Evolutionary conservation across 2,113 vertebrate species (phyloP).

Genomic region (Peromyscus polionotus): DNA sequence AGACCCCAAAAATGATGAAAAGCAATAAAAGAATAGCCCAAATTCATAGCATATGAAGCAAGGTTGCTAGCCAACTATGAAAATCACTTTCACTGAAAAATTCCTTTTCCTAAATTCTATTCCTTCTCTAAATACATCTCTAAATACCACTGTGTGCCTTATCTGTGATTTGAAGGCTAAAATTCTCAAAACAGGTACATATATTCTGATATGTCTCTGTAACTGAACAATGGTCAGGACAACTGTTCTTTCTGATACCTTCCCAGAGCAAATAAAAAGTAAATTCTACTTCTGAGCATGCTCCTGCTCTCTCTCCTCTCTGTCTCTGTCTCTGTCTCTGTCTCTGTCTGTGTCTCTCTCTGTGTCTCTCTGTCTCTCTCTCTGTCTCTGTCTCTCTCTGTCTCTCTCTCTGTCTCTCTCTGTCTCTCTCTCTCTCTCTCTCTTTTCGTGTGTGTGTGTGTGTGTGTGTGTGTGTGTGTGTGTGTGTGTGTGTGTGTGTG

Average conservation of each 20-base stretch:
- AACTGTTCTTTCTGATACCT: conserved; percentile 35
- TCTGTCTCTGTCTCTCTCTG: neutral
- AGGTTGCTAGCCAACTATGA: conserved; percentile 40
- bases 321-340: too few relatives aligned
- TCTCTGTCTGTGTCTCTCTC: neutral
- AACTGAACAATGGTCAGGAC: conserved; percentile 19
- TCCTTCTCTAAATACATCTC: neutral
- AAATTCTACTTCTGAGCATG: neutral
- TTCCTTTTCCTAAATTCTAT: conserved; percentile 56
- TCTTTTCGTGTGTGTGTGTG: too few relatives aligned
- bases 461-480: too few relatives aligned
- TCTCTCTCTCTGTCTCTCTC: too few relatives aligned
- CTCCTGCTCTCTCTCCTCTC: neutral
- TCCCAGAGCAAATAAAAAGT: conserved; percentile 38
- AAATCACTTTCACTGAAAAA: conserved; percentile 63
- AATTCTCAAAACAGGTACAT: conserved; percentile 20
- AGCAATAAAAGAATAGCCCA: conserved; percentile 51
- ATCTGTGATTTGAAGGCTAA: conserved; percentile 31
- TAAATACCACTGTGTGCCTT: conserved; percentile 35
- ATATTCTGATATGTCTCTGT: conserved; percentile 51
- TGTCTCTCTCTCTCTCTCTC: too few relatives aligned
- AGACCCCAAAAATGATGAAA: neutral
- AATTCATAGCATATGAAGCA: neutral
- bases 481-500: too few relatives aligned
- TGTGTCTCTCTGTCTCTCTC: too few relatives aligned